Evolutionary conservation across 2,888 invertebrate genomes (phyloP).

Genomic region (Callyntrura sp.): DNA sequence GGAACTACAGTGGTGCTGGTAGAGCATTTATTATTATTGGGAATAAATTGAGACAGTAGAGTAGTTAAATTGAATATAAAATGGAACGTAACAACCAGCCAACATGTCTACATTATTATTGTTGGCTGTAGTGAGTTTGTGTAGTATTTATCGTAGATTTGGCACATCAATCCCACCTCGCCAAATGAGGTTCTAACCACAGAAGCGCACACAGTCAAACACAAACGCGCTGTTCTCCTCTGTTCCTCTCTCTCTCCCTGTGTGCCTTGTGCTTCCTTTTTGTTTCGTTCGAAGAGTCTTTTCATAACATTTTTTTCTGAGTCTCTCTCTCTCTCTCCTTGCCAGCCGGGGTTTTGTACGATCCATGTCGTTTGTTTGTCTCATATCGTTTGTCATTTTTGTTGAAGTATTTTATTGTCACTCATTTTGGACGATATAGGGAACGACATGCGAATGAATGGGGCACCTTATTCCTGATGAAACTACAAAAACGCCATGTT

Average conservation of each 20-base stretch:
- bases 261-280: not conserved
- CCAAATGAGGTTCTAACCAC: not conserved
- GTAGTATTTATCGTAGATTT: not conserved
- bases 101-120: no score
- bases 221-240: no score
- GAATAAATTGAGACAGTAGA: no score
- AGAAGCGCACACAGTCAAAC: not conserved
- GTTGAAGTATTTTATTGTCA: slow-evolving; percentile 3
- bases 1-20: no score
- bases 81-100: no score
- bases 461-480: not conserved
- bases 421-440: not conserved
- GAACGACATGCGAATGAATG: not conserved
- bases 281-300: not conserved
- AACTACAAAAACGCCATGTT: not conserved
- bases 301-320: not conserved
- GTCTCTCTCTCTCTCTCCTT: no score
- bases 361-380: slow-evolving; percentile 20
- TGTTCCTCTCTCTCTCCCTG: not conserved
- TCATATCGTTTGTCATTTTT: slow-evolving; percentile 36
- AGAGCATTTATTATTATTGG: no score
- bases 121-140: not conserved
- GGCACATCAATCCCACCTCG: not conserved
- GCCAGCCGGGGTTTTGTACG: slow-evolving; percentile 18
- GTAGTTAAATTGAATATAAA: no score